Conservation (phyloP, 2,113 vertebrate genomes). For the Urocolius indicus region DNA sequence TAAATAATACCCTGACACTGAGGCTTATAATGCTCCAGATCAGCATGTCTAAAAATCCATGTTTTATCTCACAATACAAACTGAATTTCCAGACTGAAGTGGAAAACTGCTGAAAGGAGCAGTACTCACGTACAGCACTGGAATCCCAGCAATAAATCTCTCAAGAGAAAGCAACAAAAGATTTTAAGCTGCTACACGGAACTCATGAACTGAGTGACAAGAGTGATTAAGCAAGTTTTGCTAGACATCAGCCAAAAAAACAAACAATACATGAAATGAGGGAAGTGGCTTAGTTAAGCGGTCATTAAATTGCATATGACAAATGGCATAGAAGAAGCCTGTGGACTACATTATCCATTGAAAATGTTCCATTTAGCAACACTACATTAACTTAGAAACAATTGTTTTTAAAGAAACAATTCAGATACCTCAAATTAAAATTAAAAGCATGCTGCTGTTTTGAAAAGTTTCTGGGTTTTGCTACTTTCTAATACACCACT, state of each 20-base stretch:
- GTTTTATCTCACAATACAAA: conserved; percentile 45
- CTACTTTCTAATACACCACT: conserved; percentile 44
- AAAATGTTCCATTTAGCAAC: conserved; percentile 57
- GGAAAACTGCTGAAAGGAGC: conserved; percentile 60
- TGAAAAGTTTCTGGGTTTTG: conserved; percentile 66
- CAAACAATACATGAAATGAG: conserved; percentile 66
- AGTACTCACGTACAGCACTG: conserved; percentile 42
- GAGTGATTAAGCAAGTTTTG: conserved; percentile 57
- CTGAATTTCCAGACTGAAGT: conserved; percentile 42
- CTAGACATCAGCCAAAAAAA: conserved; percentile 66
- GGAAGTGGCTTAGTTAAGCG: conserved; percentile 49
- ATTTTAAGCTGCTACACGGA: conserved; percentile 26
- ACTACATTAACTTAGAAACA: conserved; percentile 60
- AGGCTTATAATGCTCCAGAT: conserved; percentile 32
- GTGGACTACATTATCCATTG: conserved; percentile 54
- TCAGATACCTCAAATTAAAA: conserved; percentile 62
- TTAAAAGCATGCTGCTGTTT: conserved; percentile 55
- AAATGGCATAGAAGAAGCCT: conserved; percentile 52
- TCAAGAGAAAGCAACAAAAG: conserved; percentile 42
- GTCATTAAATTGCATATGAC: conserved; percentile 58
- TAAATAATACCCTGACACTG: background rate
- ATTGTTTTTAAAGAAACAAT: conserved; percentile 39
- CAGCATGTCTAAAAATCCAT: conserved; percentile 23
- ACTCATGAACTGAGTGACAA: background rate
- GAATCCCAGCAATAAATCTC: conserved; percentile 67